Percentiles rank a stretch among this genome's conserved stretches.
phyloP scores from a whole-genome alignment of 1,140 invertebrate genomes.

The Ectropis grisescens region DNA sequence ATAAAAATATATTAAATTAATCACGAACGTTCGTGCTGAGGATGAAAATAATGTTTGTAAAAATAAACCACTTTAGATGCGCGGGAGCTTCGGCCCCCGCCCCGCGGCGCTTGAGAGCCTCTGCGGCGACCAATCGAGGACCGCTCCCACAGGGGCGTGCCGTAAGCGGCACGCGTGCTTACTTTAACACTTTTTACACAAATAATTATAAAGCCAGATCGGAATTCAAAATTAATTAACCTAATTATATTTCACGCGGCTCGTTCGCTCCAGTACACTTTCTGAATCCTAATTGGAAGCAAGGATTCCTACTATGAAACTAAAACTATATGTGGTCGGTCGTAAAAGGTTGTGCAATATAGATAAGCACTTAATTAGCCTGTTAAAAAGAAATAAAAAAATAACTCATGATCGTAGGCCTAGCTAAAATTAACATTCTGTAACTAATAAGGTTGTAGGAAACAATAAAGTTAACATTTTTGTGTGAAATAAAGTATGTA shows the following conservation, averaged over 20 bases:
- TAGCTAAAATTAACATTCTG: no score
- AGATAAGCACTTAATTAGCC: no score
- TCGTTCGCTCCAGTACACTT: slow-evolving; percentile 7
- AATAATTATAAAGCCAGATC: slow-evolving; percentile 25
- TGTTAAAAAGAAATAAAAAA: no score
- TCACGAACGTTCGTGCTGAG: slow-evolving; percentile 29
- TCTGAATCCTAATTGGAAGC: slow-evolving; percentile 24
- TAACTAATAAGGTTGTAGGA: no score
- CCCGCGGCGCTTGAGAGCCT: slow-evolving; percentile 10
- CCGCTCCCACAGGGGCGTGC: slow-evolving; percentile 21
- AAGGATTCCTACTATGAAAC: no score
- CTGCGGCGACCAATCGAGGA: slow-evolving; percentile 16
- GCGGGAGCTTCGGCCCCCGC: slow-evolving; percentile 13
- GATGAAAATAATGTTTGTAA: slow-evolving; percentile 24
- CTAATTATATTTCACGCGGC: slow-evolving; percentile 33
- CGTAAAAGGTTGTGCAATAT: no score
- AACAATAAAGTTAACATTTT: no score
- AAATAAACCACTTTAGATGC: slow-evolving; percentile 24
- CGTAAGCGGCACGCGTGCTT: slow-evolving; percentile 10
- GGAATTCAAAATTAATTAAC: slow-evolving; percentile 42
- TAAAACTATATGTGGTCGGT: no score
- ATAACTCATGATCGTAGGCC: no score
- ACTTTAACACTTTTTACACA: slow-evolving; percentile 28
- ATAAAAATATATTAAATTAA: slow-evolving; percentile 57
- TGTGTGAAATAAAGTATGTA: no score